Evolutionary conservation across 2,888 invertebrate species (phyloP).

Genomic region (Drosophila buzzatii): DNA sequence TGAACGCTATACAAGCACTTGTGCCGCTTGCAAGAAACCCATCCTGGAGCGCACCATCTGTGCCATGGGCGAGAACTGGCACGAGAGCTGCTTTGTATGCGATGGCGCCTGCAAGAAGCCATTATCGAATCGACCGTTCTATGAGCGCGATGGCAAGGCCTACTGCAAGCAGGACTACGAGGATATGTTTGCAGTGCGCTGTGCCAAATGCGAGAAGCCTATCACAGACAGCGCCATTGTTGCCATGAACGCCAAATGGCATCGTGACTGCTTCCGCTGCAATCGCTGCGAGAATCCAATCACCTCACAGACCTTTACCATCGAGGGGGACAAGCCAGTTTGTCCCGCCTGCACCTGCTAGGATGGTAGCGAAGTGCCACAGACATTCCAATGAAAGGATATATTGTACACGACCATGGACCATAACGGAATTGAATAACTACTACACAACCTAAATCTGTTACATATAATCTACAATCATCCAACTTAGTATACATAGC

Average conservation of each 20-base stretch:
- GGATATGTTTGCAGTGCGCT: slow-evolving; percentile 93
- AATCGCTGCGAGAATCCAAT: slow-evolving; percentile 92
- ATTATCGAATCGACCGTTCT: slow-evolving; percentile 93
- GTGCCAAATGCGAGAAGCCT: slow-evolving; percentile 92
- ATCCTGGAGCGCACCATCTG: slow-evolving; percentile 95
- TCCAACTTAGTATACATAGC: neutral
- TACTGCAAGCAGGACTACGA: slow-evolving; percentile 95
- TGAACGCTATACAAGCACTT: slow-evolving; percentile 93
- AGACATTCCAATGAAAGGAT: neutral
- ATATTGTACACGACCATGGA: neutral
- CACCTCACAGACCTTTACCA: slow-evolving; percentile 91
- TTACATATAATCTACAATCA: neutral
- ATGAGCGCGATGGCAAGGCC: slow-evolving; percentile 93
- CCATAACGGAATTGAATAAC: neutral
- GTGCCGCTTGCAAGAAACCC: slow-evolving; percentile 93
- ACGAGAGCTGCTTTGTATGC: slow-evolving; percentile 96
- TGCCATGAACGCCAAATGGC: slow-evolving; percentile 97
- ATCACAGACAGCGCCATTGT: slow-evolving; percentile 94
- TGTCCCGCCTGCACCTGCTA: slow-evolving; percentile 88
- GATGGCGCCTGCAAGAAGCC: slow-evolving; percentile 91
- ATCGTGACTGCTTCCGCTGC: slow-evolving; percentile 97
- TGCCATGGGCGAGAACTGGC: slow-evolving; percentile 94
- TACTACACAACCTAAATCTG: neutral
- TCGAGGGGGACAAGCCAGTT: slow-evolving; percentile 90
- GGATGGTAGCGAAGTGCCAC: neutral